Percentiles rank a stretch among this genome's conserved stretches.
Conservation (phyloP, 1,140 invertebrate genomes). For the Latrodectus geometricus region DNA sequence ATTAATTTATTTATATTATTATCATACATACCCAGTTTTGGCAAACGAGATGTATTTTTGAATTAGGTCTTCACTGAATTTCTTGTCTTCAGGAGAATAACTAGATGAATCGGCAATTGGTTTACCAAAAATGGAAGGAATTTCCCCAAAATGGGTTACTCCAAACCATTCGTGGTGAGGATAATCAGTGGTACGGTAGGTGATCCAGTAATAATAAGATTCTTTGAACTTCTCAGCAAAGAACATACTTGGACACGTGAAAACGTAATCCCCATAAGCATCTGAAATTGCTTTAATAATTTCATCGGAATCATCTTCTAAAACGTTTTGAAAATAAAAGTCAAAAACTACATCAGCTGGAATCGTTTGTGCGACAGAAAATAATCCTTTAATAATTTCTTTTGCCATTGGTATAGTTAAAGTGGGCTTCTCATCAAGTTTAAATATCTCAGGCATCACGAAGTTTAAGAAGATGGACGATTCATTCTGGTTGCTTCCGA, state of each 20-base stretch:
- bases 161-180: conserved; percentile 47
- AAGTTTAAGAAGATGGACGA: conserved; percentile 45
- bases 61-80: conserved; percentile 62
- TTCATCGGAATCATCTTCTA: not conserved
- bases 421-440: not conserved
- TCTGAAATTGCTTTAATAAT: conserved; percentile 30
- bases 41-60: conserved; percentile 63
- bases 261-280: conserved; percentile 52
- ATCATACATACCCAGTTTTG: conserved; percentile 49
- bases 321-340: conserved; percentile 19
- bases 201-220: conserved; percentile 58
- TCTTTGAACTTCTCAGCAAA: conserved; percentile 53
- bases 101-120: conserved; percentile 36
- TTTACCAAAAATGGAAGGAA: conserved; percentile 62
- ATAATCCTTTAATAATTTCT: not conserved
- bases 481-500: conserved; percentile 56
- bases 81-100: conserved; percentile 49
- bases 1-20: no score
- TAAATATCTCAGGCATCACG: conserved; percentile 13
- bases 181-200: conserved; percentile 47
- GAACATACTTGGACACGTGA: conserved; percentile 47
- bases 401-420: not conserved
- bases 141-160: conserved; percentile 60
- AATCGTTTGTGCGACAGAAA: not conserved
- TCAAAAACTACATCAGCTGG: not conserved